A percentile compares a stretch with the other conserved stretches of the same genome.
Conservation (phyloP, 2,888 invertebrate species). For the Lypha dubia region DNA sequence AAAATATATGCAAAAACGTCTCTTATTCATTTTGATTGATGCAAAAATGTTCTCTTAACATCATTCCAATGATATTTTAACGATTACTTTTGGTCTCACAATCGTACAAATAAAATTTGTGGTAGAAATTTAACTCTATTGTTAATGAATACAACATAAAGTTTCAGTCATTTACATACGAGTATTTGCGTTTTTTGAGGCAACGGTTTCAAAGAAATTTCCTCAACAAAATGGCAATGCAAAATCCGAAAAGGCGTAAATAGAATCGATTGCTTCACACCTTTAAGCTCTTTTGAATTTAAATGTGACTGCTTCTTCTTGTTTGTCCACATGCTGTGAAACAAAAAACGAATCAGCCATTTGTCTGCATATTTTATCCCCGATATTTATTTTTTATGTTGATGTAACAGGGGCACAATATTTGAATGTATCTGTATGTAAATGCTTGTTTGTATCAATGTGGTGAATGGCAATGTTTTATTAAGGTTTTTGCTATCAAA, state of each 20-base stretch:
- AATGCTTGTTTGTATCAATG: background rate
- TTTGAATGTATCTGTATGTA: constrained; percentile 5
- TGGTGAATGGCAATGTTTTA: constrained; percentile 56
- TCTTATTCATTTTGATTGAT: no score
- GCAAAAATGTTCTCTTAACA: no score
- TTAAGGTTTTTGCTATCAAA: constrained; percentile 52
- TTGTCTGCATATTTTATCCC: background rate
- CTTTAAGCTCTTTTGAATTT: constrained; percentile 30
- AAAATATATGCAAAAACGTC: no score
- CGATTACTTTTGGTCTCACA: background rate
- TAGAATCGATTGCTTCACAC: constrained; percentile 40
- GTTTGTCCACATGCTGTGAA: background rate
- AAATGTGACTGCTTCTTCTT: background rate
- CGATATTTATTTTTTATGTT: background rate
- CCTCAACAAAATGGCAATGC: background rate
- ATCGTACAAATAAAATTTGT: no score
- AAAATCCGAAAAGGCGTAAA: background rate
- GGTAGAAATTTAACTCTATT: background rate
- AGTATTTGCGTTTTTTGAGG: no score
- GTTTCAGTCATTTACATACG: background rate
- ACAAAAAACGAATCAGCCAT: background rate
- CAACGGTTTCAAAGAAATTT: background rate
- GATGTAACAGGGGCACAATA: background rate
- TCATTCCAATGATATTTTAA: no score
- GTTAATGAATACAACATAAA: background rate